Evolutionary conservation across 2,888 invertebrate genomes (phyloP).

Genomic region (Platycnemis pennipes): DNA sequence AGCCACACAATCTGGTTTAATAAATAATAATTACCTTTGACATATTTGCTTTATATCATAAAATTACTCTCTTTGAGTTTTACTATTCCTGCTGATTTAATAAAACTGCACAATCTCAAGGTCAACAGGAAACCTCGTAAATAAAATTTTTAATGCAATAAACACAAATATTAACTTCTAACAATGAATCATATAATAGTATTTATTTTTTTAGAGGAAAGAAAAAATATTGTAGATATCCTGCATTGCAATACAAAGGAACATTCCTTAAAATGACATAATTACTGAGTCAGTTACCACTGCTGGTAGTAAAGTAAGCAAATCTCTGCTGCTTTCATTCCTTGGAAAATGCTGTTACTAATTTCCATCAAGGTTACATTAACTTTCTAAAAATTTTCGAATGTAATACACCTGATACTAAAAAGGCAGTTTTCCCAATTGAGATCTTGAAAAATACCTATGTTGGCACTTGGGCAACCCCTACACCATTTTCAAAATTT

Average conservation of each 20-base stretch:
- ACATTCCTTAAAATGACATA: constrained; percentile 38
- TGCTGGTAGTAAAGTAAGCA: not conserved
- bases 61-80: not conserved
- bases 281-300: constrained; percentile 53
- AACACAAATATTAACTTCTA: constrained; percentile 59
- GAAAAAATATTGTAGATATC: constrained; percentile 5
- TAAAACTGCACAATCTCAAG: constrained; percentile 47
- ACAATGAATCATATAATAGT: constrained; percentile 30
- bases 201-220: constrained; percentile 11
- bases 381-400: not conserved
- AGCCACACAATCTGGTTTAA: constrained; percentile 37
- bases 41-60: not conserved
- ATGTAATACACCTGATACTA: not conserved
- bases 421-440: constrained; percentile 14
- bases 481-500: too few species aligned
- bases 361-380: not conserved
- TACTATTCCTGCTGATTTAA: not conserved
- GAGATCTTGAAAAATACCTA: constrained; percentile 50
- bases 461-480: not conserved
- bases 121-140: not conserved
- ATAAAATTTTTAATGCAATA: constrained; percentile 21
- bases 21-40: constrained; percentile 49
- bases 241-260: constrained; percentile 28
- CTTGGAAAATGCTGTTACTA: constrained; percentile 34
- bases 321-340: constrained; percentile 25